Evolutionary conservation across 1,140 invertebrate species (phyloP).

Genomic region (Vanessa tameamea): DNA sequence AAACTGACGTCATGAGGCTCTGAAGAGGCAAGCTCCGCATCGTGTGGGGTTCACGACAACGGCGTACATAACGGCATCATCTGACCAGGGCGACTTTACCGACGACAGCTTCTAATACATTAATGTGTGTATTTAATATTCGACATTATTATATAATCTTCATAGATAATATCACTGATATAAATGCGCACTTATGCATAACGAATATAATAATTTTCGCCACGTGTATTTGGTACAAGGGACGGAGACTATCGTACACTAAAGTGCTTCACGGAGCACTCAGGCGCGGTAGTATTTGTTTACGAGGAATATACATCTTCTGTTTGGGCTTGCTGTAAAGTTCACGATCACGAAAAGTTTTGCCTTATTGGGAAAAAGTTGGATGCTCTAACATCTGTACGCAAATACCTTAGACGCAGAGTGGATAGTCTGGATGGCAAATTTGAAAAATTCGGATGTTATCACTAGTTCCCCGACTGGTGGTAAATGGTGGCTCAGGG

Average conservation of each 20-base stretch:
- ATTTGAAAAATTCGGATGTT: no score
- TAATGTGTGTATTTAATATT: not conserved
- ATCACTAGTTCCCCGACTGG: no score
- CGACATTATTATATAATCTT: constrained; percentile 13
- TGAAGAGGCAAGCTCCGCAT: constrained; percentile 18
- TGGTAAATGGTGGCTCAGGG: no score
- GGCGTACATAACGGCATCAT: constrained; percentile 19
- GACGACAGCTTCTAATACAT: constrained; percentile 13
- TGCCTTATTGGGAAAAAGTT: constrained; percentile 15
- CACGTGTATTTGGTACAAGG: not conserved
- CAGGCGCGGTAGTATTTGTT: not conserved
- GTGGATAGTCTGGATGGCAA: no score
- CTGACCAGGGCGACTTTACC: constrained; percentile 15
- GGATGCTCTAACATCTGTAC: constrained; percentile 11
- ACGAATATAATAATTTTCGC: constrained; percentile 14
- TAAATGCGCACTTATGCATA: constrained; percentile 12
- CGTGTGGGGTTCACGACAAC: constrained; percentile 23
- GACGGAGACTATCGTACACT: not conserved
- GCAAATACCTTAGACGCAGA: not conserved
- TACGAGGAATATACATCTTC: not conserved
- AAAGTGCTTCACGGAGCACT: not conserved
- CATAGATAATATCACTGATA: no score
- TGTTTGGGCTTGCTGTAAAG: not conserved
- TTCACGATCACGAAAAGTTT: constrained; percentile 1
- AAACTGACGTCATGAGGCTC: no score